Evolutionary conservation across 1,140 invertebrate species (phyloP), one percentile per base, ranked within the genome.

Genomic region (Trichonephila inaurata): DNA sequence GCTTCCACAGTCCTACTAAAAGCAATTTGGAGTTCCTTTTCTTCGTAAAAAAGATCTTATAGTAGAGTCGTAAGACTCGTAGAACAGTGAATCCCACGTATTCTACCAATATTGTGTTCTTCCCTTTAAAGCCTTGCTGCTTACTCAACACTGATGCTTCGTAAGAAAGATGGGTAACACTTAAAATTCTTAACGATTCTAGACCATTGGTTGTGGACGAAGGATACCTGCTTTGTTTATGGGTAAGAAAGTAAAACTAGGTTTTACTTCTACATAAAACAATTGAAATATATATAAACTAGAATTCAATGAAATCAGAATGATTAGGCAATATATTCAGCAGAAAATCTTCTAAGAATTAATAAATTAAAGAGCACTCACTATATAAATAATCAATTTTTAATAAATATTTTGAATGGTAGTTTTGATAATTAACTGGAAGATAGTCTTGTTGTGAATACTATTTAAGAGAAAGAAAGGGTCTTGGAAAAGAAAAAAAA

Each of bases 1-100:
- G 69, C 58, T 24, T 92, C 61, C 62, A 58, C 60, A 66, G 28
- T 24, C 40, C 33, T 51, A 92, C 90, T 92, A 92, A 92, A 92
- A 92, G 28, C 81, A 83, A 85, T 92, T 92, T 64, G 85, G 90
- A 85, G 90, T 33, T 66, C 12, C 82, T 77, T 18, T 51, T 66
- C 88, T 89, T 77, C 88, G 66, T 89, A 89, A 89, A 89, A 89
- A 89, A 69, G 88, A 51, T 14, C 66, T 89, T 89, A 72, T 24
- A 58, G 21, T 62, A 33, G 28, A 77, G 72, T 77, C 72, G 33
- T 77, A 77, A 77, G 72, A 18, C 33, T 77, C 28, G 28, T 77
- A 77, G 24, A 77, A 16, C 72, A 33, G 28, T 77, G 72, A 77
- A 40, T 77, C 16, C 14, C 33, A 40, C 28, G 72, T 77, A 40